Percentiles rank a stretch among this genome's conserved stretches.
These are phyloP conservation scores for Tauraco erythrolophus DNA, from an alignment of 2,113 vertebrate genomes.

Conservation along the genomic window DNA sequence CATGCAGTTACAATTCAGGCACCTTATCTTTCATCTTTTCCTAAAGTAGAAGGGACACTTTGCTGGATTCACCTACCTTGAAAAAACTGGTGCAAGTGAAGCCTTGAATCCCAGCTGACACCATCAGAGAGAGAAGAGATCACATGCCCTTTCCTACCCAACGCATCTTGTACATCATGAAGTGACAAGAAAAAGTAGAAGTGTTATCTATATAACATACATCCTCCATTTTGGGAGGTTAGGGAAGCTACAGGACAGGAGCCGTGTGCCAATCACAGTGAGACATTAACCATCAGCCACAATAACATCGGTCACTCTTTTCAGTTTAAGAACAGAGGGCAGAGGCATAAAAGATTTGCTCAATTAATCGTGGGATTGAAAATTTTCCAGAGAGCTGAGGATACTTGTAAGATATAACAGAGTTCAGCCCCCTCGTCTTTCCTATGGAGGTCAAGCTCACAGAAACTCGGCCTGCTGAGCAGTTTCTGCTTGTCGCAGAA, in stretches of 20 bases:
- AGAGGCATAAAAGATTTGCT: background rate
- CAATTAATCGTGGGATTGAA: constrained; percentile 14
- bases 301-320: background rate
- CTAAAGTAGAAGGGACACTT: background rate
- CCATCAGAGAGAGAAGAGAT: background rate
- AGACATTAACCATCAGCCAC: background rate
- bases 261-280: background rate
- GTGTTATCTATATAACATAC: background rate
- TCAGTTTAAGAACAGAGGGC: background rate
- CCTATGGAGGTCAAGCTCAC: background rate
- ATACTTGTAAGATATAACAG: background rate
- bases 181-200: background rate
- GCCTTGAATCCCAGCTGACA: background rate
- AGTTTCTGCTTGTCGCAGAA: background rate
- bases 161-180: background rate
- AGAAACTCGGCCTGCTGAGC: background rate
- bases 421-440: background rate
- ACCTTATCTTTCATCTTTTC: background rate
- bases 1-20: background rate
- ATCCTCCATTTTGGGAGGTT: background rate
- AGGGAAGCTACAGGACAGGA: background rate
- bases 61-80: background rate
- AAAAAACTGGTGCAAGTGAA: background rate
- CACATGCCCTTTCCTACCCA: background rate
- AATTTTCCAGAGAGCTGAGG: constrained; percentile 19